Conservation (phyloP, 2,113 vertebrate genomes). For the Cichladusa arquata region DNA sequence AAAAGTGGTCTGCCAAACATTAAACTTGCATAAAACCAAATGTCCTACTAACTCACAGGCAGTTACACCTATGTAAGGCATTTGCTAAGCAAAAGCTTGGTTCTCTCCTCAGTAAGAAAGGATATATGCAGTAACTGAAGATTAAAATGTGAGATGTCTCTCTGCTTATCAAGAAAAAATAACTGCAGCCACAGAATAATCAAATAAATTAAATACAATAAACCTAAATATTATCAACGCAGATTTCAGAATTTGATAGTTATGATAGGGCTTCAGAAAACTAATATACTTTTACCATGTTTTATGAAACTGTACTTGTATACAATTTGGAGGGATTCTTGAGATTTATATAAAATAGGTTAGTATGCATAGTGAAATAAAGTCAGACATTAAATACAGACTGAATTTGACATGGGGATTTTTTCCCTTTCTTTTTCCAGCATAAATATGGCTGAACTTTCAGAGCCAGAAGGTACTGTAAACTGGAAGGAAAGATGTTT, state of each 20-base stretch:
- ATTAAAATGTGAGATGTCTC: not conserved
- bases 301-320: not conserved
- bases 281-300: not conserved
- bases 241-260: not conserved
- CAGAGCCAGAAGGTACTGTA: slow-evolving; percentile 79
- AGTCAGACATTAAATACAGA: not conserved
- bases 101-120: not conserved
- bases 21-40: not conserved
- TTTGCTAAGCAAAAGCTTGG: not conserved
- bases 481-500: slow-evolving; percentile 95
- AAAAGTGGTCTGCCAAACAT: not conserved
- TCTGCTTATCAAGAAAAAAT: not conserved
- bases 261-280: not conserved
- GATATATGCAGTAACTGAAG: not conserved
- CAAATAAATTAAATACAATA: not conserved
- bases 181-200: not conserved
- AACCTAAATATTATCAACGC: not conserved
- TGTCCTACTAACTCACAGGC: not conserved
- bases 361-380: not conserved
- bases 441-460: slow-evolving; percentile 84
- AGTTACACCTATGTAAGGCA: not conserved
- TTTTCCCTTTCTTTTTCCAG: slow-evolving; percentile 51
- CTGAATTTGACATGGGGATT: not conserved
- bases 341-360: not conserved
- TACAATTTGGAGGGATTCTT: not conserved